A percentile compares a stretch with the other conserved stretches of the same genome.
These are phyloP conservation scores for Crocuta crocuta DNA, from an alignment of 2,113 vertebrate genomes.

Conservation along the genomic window DNA sequence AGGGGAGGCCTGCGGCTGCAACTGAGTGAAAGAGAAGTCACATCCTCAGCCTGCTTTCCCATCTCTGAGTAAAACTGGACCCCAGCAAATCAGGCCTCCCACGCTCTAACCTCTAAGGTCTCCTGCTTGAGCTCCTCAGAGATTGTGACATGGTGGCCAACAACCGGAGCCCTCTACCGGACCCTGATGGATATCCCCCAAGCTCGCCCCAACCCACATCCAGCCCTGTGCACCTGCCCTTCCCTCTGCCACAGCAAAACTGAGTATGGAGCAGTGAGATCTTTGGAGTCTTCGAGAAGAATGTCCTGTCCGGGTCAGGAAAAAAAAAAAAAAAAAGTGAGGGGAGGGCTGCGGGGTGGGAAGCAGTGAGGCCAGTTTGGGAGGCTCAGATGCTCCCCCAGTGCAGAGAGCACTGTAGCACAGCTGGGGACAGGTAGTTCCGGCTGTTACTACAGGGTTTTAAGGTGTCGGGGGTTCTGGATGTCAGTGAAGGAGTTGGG, in stretches of 20 bases:
- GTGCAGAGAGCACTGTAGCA: background rate
- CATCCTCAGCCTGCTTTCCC: background rate
- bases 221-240: background rate
- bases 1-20: background rate
- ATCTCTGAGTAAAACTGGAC: background rate
- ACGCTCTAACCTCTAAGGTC: background rate
- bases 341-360: fast-evolving
- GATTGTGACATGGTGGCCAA: background rate
- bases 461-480: background rate
- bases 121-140: background rate
- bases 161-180: background rate
- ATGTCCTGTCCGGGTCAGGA: background rate
- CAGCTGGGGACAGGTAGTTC: too few relatives aligned
- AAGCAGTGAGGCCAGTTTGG: background rate
- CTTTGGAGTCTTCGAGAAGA: background rate
- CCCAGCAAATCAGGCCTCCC: background rate
- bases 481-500: background rate
- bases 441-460: background rate
- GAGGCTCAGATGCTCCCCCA: background rate
- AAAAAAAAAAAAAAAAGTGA: background rate
- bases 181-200: background rate
- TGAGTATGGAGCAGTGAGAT: background rate
- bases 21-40: background rate
- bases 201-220: background rate
- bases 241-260: background rate